Evolutionary conservation across 1,140 invertebrate genomes (phyloP).

Genomic region (Mya arenaria): DNA sequence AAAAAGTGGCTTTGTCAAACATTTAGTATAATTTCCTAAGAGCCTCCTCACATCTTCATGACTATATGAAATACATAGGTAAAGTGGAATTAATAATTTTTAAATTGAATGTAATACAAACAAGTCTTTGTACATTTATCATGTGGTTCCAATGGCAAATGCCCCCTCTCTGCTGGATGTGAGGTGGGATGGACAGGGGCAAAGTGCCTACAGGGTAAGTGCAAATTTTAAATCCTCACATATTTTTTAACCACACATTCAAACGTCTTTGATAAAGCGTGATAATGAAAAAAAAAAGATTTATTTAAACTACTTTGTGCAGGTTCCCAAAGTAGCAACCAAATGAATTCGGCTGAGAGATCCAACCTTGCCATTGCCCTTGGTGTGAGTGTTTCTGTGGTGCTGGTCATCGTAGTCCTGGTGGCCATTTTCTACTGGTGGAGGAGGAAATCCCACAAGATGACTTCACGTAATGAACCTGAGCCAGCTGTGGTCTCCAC

Average conservation of each 20-base stretch:
- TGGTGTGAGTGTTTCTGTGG: background rate
- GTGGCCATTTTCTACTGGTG: background rate
- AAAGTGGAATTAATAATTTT: background rate
- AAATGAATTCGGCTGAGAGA: background rate
- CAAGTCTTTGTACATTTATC: background rate
- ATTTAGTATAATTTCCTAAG: background rate
- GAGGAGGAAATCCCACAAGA: too few relatives aligned
- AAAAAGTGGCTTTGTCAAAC: background rate
- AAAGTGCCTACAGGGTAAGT: slow-evolving; percentile 24
- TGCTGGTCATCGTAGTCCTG: background rate
- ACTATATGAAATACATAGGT: background rate
- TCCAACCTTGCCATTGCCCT: background rate
- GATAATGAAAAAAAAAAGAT: too few relatives aligned
- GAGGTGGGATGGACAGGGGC: slow-evolving; percentile 29
- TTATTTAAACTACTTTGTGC: too few relatives aligned
- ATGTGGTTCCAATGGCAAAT: background rate
- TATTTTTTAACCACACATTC: background rate
- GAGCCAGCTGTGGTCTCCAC: too few relatives aligned
- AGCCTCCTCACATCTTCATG: background rate
- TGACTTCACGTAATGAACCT: too few relatives aligned
- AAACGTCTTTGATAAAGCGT: too few relatives aligned
- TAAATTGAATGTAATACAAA: background rate
- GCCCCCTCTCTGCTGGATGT: slow-evolving; percentile 23
- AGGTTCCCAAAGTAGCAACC: too few relatives aligned
- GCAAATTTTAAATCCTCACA: background rate